phyloP scores from a whole-genome alignment of 2,113 vertebrate genomes.

The Malurus elegans region DNA sequence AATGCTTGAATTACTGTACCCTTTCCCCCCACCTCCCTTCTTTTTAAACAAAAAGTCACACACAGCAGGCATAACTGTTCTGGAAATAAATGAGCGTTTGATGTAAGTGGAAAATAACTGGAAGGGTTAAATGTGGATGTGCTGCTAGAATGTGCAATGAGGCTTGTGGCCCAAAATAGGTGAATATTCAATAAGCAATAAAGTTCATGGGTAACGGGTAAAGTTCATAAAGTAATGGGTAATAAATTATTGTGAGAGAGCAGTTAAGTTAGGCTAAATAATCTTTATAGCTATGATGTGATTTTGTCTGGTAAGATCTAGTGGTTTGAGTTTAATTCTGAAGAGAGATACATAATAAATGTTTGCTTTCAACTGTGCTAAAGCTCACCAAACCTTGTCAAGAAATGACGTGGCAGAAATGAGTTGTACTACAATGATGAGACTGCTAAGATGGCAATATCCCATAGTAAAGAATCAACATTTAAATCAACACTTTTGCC shows the following conservation, averaged over 20 bases:
- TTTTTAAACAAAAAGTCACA: background rate
- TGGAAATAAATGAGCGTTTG: background rate
- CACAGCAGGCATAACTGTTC: background rate
- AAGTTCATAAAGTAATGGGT: background rate
- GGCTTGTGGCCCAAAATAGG: background rate
- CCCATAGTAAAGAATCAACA: background rate
- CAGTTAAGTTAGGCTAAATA: background rate
- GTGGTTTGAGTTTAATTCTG: background rate
- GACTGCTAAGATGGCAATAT: background rate
- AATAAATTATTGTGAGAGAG: background rate
- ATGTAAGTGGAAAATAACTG: background rate
- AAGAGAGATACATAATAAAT: background rate
- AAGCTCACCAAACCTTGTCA: background rate
- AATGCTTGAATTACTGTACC: background rate
- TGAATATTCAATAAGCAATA: background rate
- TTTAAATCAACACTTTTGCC: background rate
- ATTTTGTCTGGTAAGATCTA: background rate
- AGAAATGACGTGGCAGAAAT: background rate
- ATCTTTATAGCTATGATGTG: background rate
- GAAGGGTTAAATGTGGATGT: background rate
- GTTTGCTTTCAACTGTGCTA: background rate
- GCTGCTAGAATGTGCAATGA: background rate
- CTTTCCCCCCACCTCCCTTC: rapidly evolving
- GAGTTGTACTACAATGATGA: background rate
- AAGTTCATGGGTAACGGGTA: background rate